These are phyloP conservation scores for Pluvianellus socialis DNA, from an alignment of 2,113 vertebrate species.

Conservation along the genomic window DNA sequence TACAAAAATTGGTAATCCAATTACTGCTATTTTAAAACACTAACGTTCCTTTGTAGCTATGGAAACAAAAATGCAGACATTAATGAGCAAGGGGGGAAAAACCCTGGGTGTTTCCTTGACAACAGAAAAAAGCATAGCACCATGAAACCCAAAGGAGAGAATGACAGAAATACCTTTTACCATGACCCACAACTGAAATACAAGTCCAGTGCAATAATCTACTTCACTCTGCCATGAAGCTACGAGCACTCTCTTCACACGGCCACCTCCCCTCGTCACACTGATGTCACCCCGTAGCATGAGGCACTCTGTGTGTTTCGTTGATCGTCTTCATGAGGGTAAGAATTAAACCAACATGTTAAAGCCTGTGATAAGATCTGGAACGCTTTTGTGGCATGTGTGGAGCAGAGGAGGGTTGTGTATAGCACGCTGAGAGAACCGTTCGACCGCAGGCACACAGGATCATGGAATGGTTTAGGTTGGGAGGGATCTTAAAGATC, in stretches of 20 bases:
- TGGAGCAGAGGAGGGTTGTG: background rate
- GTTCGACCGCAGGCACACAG: too few relatives aligned
- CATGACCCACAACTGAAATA: background rate
- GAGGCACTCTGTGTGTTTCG: background rate
- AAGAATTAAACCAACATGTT: background rate
- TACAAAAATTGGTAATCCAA: constrained; percentile 52
- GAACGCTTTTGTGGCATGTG: background rate
- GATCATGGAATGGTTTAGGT: too few relatives aligned
- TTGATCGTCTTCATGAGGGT: background rate
- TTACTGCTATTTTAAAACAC: constrained; percentile 72
- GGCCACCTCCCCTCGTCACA: background rate
- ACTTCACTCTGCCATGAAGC: background rate
- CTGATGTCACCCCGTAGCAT: background rate
- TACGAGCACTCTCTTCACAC: background rate
- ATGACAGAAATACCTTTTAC: constrained; percentile 17
- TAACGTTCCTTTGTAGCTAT: constrained; percentile 69
- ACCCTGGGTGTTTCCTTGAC: constrained; percentile 65
- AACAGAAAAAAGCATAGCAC: constrained; percentile 67
- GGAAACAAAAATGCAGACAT: constrained; percentile 73
- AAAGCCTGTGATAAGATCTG: background rate
- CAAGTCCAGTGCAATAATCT: background rate
- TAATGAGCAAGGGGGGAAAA: constrained; percentile 50
- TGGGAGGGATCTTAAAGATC: too few relatives aligned
- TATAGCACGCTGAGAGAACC: too few relatives aligned
- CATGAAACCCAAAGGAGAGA: constrained; percentile 23